These are phyloP conservation scores for Ophiothrix spiculata DNA, from an alignment of 35 echinoderm and acorn worm species.

Conservation along the genomic window DNA sequence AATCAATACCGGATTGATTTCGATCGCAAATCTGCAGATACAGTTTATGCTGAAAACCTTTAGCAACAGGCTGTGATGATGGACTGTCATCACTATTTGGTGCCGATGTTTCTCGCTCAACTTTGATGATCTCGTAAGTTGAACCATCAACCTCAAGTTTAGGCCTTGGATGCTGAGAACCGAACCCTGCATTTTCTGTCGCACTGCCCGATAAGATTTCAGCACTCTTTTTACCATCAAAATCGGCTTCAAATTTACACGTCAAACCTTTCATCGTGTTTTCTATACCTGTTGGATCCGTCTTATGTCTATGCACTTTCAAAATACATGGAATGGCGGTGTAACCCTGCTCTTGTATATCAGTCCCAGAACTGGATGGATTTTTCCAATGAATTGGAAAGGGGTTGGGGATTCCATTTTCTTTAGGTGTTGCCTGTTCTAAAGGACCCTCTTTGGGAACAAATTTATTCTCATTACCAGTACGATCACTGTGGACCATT, in stretches of 20 bases:
- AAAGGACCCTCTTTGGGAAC: neutral
- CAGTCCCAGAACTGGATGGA: neutral
- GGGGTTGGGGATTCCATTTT: neutral
- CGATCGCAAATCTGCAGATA: neutral
- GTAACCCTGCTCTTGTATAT: neutral
- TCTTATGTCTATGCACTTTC: neutral
- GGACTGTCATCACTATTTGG: neutral
- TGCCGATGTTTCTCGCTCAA: neutral
- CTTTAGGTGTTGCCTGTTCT: neutral
- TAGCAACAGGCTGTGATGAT: neutral
- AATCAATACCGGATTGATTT: neutral
- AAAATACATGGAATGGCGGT: neutral
- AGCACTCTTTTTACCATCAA: neutral
- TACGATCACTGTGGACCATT: neutral
- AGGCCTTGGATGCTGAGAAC: neutral
- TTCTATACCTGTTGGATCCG: no score
- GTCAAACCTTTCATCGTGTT: no score
- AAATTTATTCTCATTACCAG: neutral
- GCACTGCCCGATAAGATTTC: neutral
- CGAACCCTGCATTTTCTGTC: neutral
- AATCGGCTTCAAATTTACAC: neutral
- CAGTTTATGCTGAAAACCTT: neutral
- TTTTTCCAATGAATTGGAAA: neutral
- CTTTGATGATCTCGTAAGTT: neutral
- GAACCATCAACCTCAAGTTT: neutral